These are phyloP conservation scores for Chamaea fasciata DNA, from an alignment of 2,113 vertebrate species.

Conservation along the genomic window DNA sequence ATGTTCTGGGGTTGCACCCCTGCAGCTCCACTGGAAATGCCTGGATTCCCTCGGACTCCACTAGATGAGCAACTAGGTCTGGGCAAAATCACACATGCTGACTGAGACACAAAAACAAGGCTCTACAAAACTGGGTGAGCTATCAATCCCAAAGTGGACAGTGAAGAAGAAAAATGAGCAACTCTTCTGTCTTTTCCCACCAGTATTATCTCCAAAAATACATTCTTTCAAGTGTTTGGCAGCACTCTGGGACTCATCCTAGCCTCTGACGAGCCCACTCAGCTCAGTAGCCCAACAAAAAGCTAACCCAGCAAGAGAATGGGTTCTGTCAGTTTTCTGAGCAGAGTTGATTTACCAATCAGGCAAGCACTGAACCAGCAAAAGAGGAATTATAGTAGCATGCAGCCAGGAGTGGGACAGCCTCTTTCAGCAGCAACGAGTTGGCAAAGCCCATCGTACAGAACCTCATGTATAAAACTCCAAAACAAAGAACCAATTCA, in stretches of 20 bases:
- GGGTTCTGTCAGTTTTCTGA: neutral
- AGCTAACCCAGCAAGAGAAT: neutral
- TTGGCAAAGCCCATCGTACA: neutral
- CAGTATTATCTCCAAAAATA: neutral
- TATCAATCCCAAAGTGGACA: neutral
- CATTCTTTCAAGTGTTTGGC: neutral
- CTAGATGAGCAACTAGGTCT: neutral
- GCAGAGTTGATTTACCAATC: conserved; percentile 3
- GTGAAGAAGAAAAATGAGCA: neutral
- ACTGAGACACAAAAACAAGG: neutral
- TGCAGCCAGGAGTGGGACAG: neutral
- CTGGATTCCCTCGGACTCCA: neutral
- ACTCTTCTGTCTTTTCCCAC: neutral
- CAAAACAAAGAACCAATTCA: conserved; percentile 31
- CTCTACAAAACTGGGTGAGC: neutral
- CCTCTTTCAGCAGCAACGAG: neutral
- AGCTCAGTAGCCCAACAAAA: neutral
- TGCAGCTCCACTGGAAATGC: neutral
- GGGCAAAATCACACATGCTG: rapidly evolving
- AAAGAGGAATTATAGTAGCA: neutral
- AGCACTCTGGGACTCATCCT: neutral
- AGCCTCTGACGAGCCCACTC: neutral
- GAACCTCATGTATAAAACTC: neutral
- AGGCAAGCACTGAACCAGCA: conserved; percentile 10
- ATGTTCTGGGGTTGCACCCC: neutral